Conservation (phyloP, 1,140 invertebrate species). For the Drosophila eugracilis region DNA sequence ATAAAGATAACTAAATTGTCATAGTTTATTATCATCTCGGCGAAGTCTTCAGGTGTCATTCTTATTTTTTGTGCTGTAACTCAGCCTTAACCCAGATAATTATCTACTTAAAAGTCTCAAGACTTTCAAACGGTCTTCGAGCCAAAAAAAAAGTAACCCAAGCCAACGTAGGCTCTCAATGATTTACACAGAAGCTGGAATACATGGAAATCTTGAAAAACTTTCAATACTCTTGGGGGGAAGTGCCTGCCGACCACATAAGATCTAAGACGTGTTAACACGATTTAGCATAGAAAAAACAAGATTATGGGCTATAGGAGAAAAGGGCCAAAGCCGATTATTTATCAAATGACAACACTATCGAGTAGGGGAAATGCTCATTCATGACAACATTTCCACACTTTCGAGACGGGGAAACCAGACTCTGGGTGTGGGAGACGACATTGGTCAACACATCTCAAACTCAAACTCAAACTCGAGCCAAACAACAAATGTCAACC, state of each 20-base stretch:
- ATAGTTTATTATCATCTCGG: conserved; percentile 6
- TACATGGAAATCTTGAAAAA: conserved; percentile 11
- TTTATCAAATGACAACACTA: conserved; percentile 68
- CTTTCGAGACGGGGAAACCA: conserved; percentile 50
- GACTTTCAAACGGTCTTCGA: conserved; percentile 6
- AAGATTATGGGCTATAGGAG: conserved; percentile 9
- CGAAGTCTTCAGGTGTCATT: conserved; percentile 9
- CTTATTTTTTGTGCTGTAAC: conserved; percentile 22
- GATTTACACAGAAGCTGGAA: conserved; percentile 23
- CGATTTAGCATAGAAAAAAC: conserved; percentile 37
- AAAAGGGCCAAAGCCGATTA: conserved; percentile 57
- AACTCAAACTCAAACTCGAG: neutral
- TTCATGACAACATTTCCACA: conserved; percentile 70
- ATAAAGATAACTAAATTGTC: conserved; percentile 18
- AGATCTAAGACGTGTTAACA: conserved; percentile 46
- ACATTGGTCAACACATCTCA: conserved; percentile 53
- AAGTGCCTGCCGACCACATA: conserved; percentile 8
- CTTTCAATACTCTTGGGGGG: conserved; percentile 23
- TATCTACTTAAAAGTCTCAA: conserved; percentile 20
- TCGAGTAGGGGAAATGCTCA: conserved; percentile 56
- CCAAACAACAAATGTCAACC: conserved; percentile 65
- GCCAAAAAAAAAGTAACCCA: no score
- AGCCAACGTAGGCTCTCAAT: neutral
- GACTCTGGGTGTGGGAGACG: conserved; percentile 48
- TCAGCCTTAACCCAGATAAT: conserved; percentile 50